A percentile compares a stretch with the other conserved stretches of the same genome.
Evolutionary conservation across 1,140 invertebrate genomes (phyloP).

Genomic region (Brachionus plicatilis): DNA sequence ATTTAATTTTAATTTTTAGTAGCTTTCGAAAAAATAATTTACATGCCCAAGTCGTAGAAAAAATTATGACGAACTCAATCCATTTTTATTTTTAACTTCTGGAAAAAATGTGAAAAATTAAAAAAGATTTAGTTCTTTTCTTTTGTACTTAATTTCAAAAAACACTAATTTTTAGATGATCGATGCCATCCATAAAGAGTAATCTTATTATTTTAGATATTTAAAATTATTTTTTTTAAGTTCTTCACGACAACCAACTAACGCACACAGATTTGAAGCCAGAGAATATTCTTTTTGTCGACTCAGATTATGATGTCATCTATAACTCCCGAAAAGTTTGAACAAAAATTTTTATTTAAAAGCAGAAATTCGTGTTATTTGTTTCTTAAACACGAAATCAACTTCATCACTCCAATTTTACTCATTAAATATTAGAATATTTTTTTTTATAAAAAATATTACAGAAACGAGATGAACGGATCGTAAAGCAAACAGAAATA

Average conservation of each 20-base stretch:
- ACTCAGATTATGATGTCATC: conserved; percentile 78
- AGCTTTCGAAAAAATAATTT: too few species aligned
- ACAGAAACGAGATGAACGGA: conserved; percentile 68
- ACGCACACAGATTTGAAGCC: conserved; percentile 99
- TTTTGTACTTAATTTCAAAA: too few species aligned
- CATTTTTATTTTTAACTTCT: too few species aligned
- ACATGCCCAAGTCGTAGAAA: too few species aligned
- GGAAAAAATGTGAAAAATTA: too few species aligned
- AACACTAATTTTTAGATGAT: too few species aligned
- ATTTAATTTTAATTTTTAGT: too few species aligned
- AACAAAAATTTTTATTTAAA: conserved; percentile 2
- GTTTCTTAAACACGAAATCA: conserved; percentile 5
- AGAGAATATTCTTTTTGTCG: conserved; percentile 96
- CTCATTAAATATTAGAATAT: conserved; percentile 20
- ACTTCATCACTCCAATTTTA: neutral
- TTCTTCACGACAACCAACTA: conserved; percentile 85
- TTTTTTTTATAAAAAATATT: conserved; percentile 27
- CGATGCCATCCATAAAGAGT: too few species aligned
- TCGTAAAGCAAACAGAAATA: conserved; percentile 83
- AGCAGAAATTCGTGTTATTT: neutral
- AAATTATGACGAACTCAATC: too few species aligned
- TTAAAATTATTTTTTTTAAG: neutral
- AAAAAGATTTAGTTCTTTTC: too few species aligned
- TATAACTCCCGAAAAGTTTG: conserved; percentile 80
- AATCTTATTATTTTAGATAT: too few species aligned